Conservation (phyloP, 2,113 vertebrate species). For the Daphoenositta chrysoptera region DNA sequence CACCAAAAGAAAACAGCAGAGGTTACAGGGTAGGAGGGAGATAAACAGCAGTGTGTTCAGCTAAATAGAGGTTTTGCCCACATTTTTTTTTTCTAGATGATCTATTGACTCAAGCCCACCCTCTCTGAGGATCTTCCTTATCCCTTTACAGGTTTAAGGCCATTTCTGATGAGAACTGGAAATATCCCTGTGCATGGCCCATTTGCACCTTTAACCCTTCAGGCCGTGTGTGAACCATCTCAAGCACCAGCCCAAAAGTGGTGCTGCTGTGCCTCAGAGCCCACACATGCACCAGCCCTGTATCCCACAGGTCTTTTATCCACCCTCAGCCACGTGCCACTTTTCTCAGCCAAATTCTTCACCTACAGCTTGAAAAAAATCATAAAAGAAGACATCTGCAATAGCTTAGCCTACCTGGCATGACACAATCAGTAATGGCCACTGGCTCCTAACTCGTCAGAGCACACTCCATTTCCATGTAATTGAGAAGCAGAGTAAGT, state of each 20-base stretch:
- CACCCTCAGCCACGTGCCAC: not conserved
- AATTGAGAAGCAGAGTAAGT: constrained; percentile 58
- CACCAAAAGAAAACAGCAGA: not conserved
- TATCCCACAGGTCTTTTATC: not conserved
- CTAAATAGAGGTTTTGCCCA: not conserved
- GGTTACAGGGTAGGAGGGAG: not conserved
- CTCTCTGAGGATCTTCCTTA: not conserved
- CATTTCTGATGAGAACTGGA: not conserved
- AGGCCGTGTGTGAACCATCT: not conserved
- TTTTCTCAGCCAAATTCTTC: not conserved
- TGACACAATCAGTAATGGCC: constrained; percentile 38
- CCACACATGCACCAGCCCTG: not conserved
- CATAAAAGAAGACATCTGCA: constrained; percentile 5
- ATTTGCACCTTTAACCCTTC: not conserved
- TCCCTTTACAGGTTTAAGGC: not conserved
- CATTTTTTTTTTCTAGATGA: not conserved
- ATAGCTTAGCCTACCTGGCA: constrained; percentile 23
- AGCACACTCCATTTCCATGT: constrained; percentile 36
- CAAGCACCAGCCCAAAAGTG: accelerated
- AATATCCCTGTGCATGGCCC: not conserved
- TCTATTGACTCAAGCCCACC: not conserved
- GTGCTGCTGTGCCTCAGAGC: not conserved
- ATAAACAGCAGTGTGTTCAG: not conserved
- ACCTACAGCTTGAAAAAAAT: not conserved
- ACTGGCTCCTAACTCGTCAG: constrained; percentile 14